Percentiles rank a stretch among this genome's conserved stretches.
phyloP scores from a whole-genome alignment of 2,888 invertebrate species.

The Holacanthella duospinosa region DNA sequence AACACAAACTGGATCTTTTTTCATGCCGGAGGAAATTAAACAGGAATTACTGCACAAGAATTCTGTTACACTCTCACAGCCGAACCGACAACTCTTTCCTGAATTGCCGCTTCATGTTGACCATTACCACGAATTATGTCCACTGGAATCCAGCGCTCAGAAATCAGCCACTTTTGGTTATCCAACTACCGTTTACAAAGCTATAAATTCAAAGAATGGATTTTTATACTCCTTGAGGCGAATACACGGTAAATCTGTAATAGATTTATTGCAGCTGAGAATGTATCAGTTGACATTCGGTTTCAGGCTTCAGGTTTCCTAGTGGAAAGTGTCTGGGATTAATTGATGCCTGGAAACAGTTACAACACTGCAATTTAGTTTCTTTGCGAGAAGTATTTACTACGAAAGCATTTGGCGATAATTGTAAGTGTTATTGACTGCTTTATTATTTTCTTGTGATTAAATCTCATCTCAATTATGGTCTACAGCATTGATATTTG shows the following conservation, averaged over 20 bases:
- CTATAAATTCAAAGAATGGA: slow-evolving; percentile 74
- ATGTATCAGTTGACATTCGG: slow-evolving; percentile 8
- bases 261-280: background rate
- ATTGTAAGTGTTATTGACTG: slow-evolving; percentile 54
- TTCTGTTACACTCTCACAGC: slow-evolving; percentile 59
- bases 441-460: background rate
- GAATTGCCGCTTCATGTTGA: slow-evolving; percentile 81
- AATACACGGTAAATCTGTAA: slow-evolving; percentile 57
- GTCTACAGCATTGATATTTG: slow-evolving; percentile 76
- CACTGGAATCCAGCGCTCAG: slow-evolving; percentile 59
- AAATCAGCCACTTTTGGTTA: slow-evolving; percentile 61
- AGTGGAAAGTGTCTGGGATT: slow-evolving; percentile 72
- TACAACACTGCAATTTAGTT: slow-evolving; percentile 89
- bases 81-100: slow-evolving; percentile 56
- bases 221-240: slow-evolving; percentile 74
- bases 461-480: background rate
- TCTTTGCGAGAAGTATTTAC: slow-evolving; percentile 85
- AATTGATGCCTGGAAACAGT: slow-evolving; percentile 89
- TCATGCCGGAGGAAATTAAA: slow-evolving; percentile 73
- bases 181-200: slow-evolving; percentile 80
- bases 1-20: slow-evolving; percentile 55
- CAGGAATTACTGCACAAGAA: slow-evolving; percentile 65
- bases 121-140: slow-evolving; percentile 76
- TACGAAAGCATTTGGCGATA: slow-evolving; percentile 91
- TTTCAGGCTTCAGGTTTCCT: slow-evolving; percentile 62